phyloP scores from a whole-genome alignment of 2,888 invertebrate genomes.

The Meteorus colon region DNA sequence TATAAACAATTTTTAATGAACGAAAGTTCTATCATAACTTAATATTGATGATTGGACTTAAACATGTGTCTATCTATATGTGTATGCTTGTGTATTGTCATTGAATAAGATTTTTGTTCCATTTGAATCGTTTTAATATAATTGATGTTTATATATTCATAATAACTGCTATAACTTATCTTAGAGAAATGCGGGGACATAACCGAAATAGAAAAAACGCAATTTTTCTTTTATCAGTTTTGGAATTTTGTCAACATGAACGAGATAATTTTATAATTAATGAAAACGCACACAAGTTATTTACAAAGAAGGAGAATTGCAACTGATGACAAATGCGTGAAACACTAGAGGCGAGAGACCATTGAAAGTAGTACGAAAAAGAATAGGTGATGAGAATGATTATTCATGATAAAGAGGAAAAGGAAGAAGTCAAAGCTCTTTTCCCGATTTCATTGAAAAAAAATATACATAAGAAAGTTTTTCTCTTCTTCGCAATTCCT shows the following conservation, averaged over 20 bases:
- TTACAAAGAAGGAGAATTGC: slow-evolving; percentile 27
- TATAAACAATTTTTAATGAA: slow-evolving; percentile 50
- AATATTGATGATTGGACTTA: slow-evolving; percentile 31
- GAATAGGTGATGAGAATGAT: not conserved
- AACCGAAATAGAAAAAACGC: not conserved
- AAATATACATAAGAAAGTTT: not conserved
- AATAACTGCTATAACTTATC: slow-evolving; percentile 2
- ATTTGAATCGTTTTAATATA: slow-evolving; percentile 28
- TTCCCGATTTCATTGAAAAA: not conserved
- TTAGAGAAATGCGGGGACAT: not conserved
- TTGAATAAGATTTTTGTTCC: slow-evolving; percentile 16
- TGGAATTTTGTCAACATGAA: not conserved
- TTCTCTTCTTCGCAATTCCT: not conserved
- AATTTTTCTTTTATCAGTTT: not conserved
- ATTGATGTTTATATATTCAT: slow-evolving; percentile 1
- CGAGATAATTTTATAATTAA: not conserved
- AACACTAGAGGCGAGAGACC: no score
- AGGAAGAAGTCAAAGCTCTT: not conserved
- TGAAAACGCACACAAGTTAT: slow-evolving; percentile 5
- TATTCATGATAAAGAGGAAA: slow-evolving; percentile 2
- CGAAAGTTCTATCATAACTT: slow-evolving; percentile 40
- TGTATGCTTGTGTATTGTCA: slow-evolving; percentile 8
- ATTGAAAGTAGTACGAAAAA: not conserved
- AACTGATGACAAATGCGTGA: not conserved
- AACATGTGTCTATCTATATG: slow-evolving; percentile 13